These are phyloP conservation scores for Drosophila rhopaloa DNA, from an alignment of 1,140 invertebrate genomes.

Conservation along the genomic window DNA sequence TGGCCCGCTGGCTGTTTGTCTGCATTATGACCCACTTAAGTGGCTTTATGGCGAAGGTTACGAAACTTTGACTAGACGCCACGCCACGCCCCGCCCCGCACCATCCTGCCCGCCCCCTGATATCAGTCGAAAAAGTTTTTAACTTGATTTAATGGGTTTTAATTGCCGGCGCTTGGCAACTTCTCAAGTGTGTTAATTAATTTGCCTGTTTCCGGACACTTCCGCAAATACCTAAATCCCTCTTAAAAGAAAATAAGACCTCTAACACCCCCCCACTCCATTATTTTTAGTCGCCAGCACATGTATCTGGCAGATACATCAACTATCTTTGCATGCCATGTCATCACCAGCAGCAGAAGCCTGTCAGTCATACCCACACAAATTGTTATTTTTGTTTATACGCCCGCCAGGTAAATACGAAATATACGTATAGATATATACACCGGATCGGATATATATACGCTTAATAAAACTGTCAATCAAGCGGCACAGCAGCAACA, in stretches of 20 bases:
- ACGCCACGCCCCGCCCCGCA: neutral
- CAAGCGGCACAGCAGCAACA: constrained; percentile 33
- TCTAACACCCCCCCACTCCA: neutral
- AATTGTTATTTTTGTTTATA: constrained; percentile 46
- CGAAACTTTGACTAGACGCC: constrained; percentile 63
- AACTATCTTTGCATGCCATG: constrained; percentile 59
- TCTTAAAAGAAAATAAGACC: too few relatives aligned
- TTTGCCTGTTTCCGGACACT: constrained; percentile 45
- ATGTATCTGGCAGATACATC: constrained; percentile 48
- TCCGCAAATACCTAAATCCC: constrained; percentile 9
- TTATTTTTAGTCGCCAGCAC: constrained; percentile 5
- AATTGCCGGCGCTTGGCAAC: constrained; percentile 72
- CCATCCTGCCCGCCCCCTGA: constrained; percentile 3
- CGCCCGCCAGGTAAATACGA: neutral
- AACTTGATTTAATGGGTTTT: constrained; percentile 82
- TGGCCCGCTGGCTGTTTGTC: constrained; percentile 46
- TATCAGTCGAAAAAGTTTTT: constrained; percentile 66
- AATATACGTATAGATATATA: constrained; percentile 14
- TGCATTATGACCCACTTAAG: constrained; percentile 84
- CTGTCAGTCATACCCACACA: constrained; percentile 44
- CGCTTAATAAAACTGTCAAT: constrained; percentile 76
- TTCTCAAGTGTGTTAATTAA: constrained; percentile 75
- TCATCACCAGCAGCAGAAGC: constrained; percentile 37
- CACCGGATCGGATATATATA: constrained; percentile 19
- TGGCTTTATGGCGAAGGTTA: constrained; percentile 83